A percentile compares a stretch with the other conserved stretches of the same genome.
Conservation (phyloP, 2,113 vertebrate species). For the Rhynchomys soricoides region DNA sequence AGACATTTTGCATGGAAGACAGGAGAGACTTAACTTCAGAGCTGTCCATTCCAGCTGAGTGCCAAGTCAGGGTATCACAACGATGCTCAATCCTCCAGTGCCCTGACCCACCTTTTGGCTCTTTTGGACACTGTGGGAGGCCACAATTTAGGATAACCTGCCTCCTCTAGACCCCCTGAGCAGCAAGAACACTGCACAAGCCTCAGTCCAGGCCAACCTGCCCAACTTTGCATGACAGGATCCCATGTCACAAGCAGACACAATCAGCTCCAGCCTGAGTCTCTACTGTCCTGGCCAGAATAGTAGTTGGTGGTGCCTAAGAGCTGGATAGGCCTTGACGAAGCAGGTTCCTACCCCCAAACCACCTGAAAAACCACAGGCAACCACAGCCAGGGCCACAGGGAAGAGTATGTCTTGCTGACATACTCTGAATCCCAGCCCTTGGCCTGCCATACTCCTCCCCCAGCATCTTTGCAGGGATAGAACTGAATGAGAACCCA, state of each 20-base stretch:
- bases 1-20: background rate
- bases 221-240: background rate
- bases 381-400: background rate
- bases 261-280: background rate
- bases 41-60: background rate
- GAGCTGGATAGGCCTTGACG: background rate
- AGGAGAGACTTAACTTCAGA: background rate
- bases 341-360: background rate
- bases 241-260: too few species aligned
- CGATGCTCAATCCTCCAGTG: background rate
- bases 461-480: too few species aligned
- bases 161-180: background rate
- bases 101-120: background rate
- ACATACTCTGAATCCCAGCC: background rate
- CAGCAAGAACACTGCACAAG: background rate
- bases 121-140: background rate
- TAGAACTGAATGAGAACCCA: background rate
- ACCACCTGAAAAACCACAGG: accelerated
- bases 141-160: background rate
- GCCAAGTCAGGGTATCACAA: background rate
- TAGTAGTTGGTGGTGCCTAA: background rate
- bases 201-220: background rate
- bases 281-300: background rate
- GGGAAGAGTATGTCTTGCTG: background rate
- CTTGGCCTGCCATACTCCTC: too few species aligned